These are phyloP conservation scores for Lasiurus cinereus DNA, from an alignment of 2,113 vertebrate species.

Conservation along the genomic window DNA sequence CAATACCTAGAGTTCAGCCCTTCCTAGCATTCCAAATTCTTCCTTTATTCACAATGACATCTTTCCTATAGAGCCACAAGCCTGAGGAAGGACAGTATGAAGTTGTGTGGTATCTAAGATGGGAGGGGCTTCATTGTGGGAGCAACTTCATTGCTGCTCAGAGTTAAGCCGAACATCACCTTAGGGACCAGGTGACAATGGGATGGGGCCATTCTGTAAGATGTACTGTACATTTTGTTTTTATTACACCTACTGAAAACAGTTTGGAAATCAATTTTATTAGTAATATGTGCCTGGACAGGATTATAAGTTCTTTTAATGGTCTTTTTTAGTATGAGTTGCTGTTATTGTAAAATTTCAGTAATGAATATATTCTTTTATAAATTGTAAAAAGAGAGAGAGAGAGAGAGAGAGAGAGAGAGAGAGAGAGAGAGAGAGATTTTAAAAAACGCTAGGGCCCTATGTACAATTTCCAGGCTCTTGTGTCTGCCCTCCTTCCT, in stretches of 20 bases:
- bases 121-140: not conserved
- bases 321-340: slow-evolving; percentile 33
- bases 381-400: not conserved
- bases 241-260: not conserved
- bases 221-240: not conserved
- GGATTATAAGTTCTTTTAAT: slow-evolving; percentile 6
- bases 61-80: not conserved
- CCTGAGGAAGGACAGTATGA: not conserved
- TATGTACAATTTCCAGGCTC: not conserved
- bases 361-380: not conserved
- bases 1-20: not conserved
- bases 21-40: not conserved
- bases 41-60: not conserved
- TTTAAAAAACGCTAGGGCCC: not conserved
- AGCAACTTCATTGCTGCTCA: not conserved
- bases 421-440: not conserved
- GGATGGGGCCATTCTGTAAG: not conserved
- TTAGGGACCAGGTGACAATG: not conserved
- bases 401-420: no score
- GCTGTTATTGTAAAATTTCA: slow-evolving; percentile 1
- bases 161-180: not conserved
- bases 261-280: slow-evolving; percentile 51
- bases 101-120: not conserved
- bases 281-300: not conserved
- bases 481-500: not conserved